Conservation (phyloP, 2,113 vertebrate species). For the Procapra przewalskii region DNA sequence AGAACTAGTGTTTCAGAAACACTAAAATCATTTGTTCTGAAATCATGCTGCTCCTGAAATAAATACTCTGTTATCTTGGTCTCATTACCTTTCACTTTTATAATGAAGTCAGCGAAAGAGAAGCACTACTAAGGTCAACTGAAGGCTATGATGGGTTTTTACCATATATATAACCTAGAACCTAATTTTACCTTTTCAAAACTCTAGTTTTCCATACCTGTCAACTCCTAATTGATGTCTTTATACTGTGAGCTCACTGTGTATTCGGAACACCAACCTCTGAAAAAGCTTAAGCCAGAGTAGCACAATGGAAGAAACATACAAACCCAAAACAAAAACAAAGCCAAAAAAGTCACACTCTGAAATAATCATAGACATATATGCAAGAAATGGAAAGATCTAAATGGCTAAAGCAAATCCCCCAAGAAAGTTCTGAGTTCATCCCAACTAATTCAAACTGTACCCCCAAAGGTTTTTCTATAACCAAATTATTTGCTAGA, state of each 20-base stretch:
- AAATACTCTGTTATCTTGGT: background rate
- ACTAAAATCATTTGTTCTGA: background rate
- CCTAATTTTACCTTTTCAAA: conserved; percentile 69
- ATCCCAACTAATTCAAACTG: conserved; percentile 36
- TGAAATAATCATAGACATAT: conserved; percentile 64
- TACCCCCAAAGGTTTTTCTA: conserved; percentile 28
- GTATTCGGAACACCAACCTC: conserved; percentile 70
- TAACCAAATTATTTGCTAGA: conserved; percentile 36
- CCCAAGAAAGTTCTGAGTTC: conserved; percentile 23
- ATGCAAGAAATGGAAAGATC: conserved; percentile 55
- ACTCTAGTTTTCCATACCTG: conserved; percentile 74
- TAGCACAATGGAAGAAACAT: conserved; percentile 67
- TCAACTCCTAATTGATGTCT: conserved; percentile 72
- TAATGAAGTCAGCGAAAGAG: conserved; percentile 17
- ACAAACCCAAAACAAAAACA: conserved; percentile 72
- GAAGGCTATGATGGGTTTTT: conserved; percentile 23
- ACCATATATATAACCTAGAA: conserved; percentile 57
- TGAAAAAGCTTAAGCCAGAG: conserved; percentile 78
- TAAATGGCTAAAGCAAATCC: conserved; percentile 42
- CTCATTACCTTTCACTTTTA: conserved; percentile 18
- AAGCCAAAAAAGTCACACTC: conserved; percentile 71
- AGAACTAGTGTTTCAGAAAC: conserved; percentile 20
- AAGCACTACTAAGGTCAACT: conserved; percentile 26
- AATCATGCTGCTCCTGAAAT: background rate
- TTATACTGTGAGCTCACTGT: conserved; percentile 73